phyloP scores from a whole-genome alignment of 2,888 invertebrate genomes.

The Aphidius colemani region DNA sequence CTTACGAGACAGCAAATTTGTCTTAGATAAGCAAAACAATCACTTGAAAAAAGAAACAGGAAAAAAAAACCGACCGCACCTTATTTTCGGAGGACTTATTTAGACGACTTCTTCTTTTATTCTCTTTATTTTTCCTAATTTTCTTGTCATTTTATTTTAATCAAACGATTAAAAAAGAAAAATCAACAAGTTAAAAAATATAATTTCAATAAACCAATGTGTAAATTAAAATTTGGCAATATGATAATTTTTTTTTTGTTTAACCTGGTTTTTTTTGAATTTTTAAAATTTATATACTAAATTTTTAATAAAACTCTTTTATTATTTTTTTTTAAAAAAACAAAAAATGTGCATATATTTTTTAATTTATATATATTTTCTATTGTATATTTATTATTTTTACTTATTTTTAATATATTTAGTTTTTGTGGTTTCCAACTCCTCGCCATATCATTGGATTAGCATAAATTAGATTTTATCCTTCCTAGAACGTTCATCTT shows the following conservation, averaged over 20 bases:
- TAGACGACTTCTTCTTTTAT: background rate
- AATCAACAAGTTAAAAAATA: too few relatives aligned
- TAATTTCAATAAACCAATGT: too few relatives aligned
- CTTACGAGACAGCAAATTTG: slow-evolving; percentile 59
- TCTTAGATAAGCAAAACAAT: slow-evolving; percentile 58
- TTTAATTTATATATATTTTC: slow-evolving; percentile 9
- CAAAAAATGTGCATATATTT: slow-evolving; percentile 12
- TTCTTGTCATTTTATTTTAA: background rate
- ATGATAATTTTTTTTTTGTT: too few relatives aligned
- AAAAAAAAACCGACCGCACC: slow-evolving; percentile 31
- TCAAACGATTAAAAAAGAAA: too few relatives aligned
- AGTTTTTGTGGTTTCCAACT: slow-evolving; percentile 25
- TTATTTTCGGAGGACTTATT: slow-evolving; percentile 5
- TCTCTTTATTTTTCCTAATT: slow-evolving; percentile 14
- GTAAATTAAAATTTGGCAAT: too few relatives aligned
- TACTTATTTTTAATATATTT: background rate
- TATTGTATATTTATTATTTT: slow-evolving; percentile 7
- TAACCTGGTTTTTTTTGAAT: too few relatives aligned
- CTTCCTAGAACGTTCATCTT: slow-evolving; percentile 58
- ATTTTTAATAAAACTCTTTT: too few relatives aligned
- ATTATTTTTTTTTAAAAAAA: background rate
- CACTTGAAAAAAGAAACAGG: slow-evolving; percentile 36
- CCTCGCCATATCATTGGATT: slow-evolving; percentile 44
- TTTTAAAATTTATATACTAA: too few relatives aligned
- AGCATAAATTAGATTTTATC: slow-evolving; percentile 61